Conservation (phyloP, 2,113 vertebrate genomes). For the Willisornis vidua region DNA sequence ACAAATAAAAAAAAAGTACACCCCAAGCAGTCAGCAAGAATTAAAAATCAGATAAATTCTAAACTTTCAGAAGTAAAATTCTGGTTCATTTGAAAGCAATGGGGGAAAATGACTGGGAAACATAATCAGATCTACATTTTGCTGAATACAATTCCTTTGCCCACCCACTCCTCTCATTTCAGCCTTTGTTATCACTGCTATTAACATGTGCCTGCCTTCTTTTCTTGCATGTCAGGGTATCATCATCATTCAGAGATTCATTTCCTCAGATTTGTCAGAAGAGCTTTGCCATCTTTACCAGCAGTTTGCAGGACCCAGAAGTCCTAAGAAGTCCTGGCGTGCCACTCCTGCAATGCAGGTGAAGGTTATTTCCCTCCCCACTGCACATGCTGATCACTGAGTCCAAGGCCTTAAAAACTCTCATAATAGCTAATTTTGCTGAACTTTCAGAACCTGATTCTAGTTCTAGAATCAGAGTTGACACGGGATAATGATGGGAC, state of each 20-base stretch:
- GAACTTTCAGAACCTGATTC: neutral
- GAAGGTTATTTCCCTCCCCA: rapidly evolving
- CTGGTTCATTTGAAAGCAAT: neutral
- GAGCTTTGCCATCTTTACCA: neutral
- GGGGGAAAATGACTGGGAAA: neutral
- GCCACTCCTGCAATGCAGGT: neutral
- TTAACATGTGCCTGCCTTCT: neutral
- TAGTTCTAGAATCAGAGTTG: neutral
- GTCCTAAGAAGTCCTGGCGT: rapidly evolving
- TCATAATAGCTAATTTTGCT: neutral
- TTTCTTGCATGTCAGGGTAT: neutral
- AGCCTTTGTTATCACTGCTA: neutral
- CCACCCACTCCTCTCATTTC: rapidly evolving
- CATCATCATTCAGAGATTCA: neutral
- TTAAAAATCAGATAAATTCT: neutral
- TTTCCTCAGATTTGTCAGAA: neutral
- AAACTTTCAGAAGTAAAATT: neutral
- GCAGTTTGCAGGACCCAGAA: neutral
- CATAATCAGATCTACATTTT: neutral
- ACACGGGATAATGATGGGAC: neutral
- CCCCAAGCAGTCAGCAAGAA: neutral
- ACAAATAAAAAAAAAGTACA: neutral
- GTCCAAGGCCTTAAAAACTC: neutral
- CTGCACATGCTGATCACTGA: neutral
- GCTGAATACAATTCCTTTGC: neutral